Evolutionary conservation across 2,888 invertebrate species (phyloP), one percentile per base, ranked within the genome.

Genomic region (Hesperia comma): DNA sequence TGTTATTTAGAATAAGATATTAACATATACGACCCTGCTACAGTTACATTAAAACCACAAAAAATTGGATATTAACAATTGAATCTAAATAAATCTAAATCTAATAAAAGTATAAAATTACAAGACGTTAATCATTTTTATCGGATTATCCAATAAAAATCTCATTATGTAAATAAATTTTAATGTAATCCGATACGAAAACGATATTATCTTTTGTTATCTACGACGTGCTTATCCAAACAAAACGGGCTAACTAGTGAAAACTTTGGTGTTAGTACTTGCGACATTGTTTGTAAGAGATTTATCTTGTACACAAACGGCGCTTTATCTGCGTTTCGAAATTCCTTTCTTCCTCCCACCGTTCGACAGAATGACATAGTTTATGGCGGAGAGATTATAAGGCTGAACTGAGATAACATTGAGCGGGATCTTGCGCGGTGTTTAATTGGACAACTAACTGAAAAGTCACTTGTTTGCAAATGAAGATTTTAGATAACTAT

Each of bases 341-440:
- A 58, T 58, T 53, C 58, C 57, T 66, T 60, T 66, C 66, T 66
- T 66, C 64, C 64, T 53, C 60, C 66, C 66, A 41, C 66, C 60
- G 60, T 66, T 66, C 66, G 66, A 66, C 66, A 54, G 60, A 58
- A 51, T 54, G 54, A 60, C 60, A 66, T 66, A 43, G 66, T 60
- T 66, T 61, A 66, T 60, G 21, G 53, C 51, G 64, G 60, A 14
- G 15, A 57, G 49, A 49, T 63, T 63, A 56, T 63, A 49, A 56
- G 37, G 14, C 40, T 56, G 46, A 46, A 49, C 49, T 40, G 33
- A 64, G 51, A 64, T 64, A 56, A 64, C 63, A 40, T 58, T 58
- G 57, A 57, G 17, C 14, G 40, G 51, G 19, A 49, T 17, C 41
- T 58, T 26, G 10, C n/a, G 41, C 43, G 15, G 26, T 58, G 58